Evolutionary conservation across 2,888 invertebrate genomes (phyloP).

Genomic region (Glyphotaelius pellucidus): DNA sequence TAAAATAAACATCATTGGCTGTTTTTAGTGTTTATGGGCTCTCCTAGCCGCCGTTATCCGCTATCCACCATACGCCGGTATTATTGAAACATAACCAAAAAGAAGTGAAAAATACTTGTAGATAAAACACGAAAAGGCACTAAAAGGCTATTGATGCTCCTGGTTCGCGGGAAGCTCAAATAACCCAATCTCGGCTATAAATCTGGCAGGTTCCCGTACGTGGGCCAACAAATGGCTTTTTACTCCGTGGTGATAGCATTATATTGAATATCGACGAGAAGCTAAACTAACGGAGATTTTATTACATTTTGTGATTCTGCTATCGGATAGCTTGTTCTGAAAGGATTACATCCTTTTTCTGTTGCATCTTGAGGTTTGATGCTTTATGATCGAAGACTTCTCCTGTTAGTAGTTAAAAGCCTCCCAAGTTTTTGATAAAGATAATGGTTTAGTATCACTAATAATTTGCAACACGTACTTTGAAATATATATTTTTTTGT

Average conservation of each 20-base stretch:
- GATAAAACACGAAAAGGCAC: slow-evolving; percentile 60
- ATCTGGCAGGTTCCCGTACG: slow-evolving; percentile 25
- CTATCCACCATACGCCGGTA: background rate
- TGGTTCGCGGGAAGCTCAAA: slow-evolving; percentile 32
- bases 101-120: slow-evolving; percentile 50
- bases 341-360: background rate
- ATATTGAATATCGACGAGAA: slow-evolving; percentile 20
- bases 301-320: background rate
- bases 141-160: slow-evolving; percentile 55
- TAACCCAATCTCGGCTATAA: slow-evolving; percentile 46
- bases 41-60: background rate
- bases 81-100: slow-evolving; percentile 56
- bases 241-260: slow-evolving; percentile 18
- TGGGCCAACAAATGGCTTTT: slow-evolving; percentile 11
- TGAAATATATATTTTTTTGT: too few relatives aligned
- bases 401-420: background rate
- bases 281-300: slow-evolving; percentile 11
- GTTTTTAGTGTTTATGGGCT: background rate
- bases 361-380: background rate
- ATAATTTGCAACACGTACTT: too few relatives aligned
- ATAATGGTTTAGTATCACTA: too few relatives aligned
- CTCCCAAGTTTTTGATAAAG: too few relatives aligned
- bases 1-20: background rate
- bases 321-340: background rate
- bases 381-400: background rate